These are phyloP conservation scores for Gryllus bimaculatus DNA, from an alignment of 1,140 invertebrate genomes.

Conservation along the genomic window DNA sequence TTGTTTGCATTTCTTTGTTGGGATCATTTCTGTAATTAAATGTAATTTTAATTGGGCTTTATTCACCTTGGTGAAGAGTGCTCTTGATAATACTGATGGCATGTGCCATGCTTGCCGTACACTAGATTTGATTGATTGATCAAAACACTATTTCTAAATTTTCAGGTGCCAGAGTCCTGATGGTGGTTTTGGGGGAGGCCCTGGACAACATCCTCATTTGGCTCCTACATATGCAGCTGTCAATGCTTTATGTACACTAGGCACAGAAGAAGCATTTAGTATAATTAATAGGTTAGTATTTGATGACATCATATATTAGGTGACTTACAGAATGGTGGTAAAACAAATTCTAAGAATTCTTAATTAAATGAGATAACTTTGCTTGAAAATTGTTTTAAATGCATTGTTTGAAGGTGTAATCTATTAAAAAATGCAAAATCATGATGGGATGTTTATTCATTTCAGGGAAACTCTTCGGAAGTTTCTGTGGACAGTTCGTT, in stretches of 20 bases:
- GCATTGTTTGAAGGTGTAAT: too few species aligned
- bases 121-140: neutral
- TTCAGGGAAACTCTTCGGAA: constrained; percentile 54
- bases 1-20: too few species aligned
- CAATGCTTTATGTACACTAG: constrained; percentile 82
- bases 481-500: constrained; percentile 68
- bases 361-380: neutral
- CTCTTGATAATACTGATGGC: too few species aligned
- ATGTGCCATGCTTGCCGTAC: too few species aligned
- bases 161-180: constrained; percentile 63
- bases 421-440: too few species aligned
- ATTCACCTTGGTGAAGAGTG: neutral
- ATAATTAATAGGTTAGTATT: constrained; percentile 66
- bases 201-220: constrained; percentile 81
- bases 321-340: too few species aligned
- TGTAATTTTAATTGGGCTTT: neutral
- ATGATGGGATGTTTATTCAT: constrained; percentile 12
- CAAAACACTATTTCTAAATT: constrained; percentile 21
- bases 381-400: neutral
- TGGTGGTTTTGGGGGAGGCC: constrained; percentile 92
- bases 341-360: too few species aligned
- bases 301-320: neutral
- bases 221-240: constrained; percentile 96
- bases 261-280: constrained; percentile 74
- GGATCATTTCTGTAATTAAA: too few species aligned